phyloP scores from a whole-genome alignment of 2,888 invertebrate species.

The Mechanitis messenoides region DNA sequence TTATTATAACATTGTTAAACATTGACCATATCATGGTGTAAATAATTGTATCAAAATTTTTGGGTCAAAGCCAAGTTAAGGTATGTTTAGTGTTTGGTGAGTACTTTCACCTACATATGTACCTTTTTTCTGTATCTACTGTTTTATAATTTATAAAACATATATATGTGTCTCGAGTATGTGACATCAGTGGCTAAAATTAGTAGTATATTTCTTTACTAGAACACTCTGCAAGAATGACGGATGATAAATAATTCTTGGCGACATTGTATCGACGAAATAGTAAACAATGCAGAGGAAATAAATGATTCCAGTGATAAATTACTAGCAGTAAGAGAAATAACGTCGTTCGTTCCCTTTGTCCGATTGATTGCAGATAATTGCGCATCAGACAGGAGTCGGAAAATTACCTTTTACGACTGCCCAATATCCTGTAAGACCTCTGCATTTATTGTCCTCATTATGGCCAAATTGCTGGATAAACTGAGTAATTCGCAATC shows the following conservation, averaged over 20 bases:
- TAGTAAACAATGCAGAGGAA: conserved; percentile 49
- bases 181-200: too few relatives aligned
- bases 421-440: conserved; percentile 9
- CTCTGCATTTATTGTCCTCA: conserved; percentile 3
- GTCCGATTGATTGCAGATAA: conserved; percentile 70
- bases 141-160: too few relatives aligned
- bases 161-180: too few relatives aligned
- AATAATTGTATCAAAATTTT: conserved; percentile 20
- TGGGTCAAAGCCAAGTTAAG: conserved; percentile 19
- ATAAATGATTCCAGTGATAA: conserved; percentile 62
- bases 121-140: too few relatives aligned
- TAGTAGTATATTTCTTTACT: too few relatives aligned
- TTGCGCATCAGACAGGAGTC: conserved; percentile 50
- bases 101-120: conserved; percentile 10
- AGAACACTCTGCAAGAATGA: not conserved
- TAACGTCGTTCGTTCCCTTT: conserved; percentile 55
- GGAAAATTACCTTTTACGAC: conserved; percentile 50
- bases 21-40: conserved; percentile 16
- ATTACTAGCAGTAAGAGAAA: conserved; percentile 49
- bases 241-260: conserved; percentile 2
- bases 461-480: not conserved
- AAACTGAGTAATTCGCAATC: not conserved
- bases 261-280: conserved; percentile 16
- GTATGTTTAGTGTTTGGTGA: conserved; percentile 17
- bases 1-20: too few relatives aligned